A percentile compares a stretch with the other conserved stretches of the same genome.
Conservation (phyloP, 2,888 invertebrate genomes). For the Spatulosminthurus flaviceps region DNA sequence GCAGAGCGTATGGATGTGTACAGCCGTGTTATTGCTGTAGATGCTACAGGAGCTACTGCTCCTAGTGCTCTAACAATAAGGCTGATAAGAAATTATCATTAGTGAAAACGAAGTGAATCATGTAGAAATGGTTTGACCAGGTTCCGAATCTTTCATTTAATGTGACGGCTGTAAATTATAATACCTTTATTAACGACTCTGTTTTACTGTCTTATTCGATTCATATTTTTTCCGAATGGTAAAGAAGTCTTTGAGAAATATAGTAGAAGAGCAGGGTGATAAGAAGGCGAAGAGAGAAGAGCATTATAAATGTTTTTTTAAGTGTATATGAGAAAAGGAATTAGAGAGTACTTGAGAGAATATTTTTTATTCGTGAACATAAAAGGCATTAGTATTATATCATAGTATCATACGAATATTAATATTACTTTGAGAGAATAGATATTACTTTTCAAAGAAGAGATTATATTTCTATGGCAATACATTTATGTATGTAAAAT, state of each 20-base stretch:
- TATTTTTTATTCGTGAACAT: neutral
- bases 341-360: neutral
- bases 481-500: too few relatives aligned
- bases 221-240: neutral
- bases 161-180: neutral
- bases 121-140: neutral
- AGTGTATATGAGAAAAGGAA: too few relatives aligned
- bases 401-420: neutral
- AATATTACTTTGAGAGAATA: neutral
- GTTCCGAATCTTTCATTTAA: neutral
- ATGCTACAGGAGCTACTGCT: neutral
- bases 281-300: neutral
- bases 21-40: neutral
- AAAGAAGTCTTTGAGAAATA: too few relatives aligned
- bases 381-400: neutral
- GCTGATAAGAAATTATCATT: constrained; percentile 24
- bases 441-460: neutral
- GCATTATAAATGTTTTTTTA: neutral
- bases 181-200: neutral
- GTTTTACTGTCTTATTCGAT: neutral
- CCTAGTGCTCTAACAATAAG: too few relatives aligned
- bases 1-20: too few relatives aligned
- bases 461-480: too few relatives aligned
- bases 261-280: too few relatives aligned
- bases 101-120: neutral